A percentile compares a stretch with the other conserved stretches of the same genome.
These are phyloP conservation scores for Halesus radiatus DNA, from an alignment of 1,140 invertebrate genomes.

Conservation along the genomic window DNA sequence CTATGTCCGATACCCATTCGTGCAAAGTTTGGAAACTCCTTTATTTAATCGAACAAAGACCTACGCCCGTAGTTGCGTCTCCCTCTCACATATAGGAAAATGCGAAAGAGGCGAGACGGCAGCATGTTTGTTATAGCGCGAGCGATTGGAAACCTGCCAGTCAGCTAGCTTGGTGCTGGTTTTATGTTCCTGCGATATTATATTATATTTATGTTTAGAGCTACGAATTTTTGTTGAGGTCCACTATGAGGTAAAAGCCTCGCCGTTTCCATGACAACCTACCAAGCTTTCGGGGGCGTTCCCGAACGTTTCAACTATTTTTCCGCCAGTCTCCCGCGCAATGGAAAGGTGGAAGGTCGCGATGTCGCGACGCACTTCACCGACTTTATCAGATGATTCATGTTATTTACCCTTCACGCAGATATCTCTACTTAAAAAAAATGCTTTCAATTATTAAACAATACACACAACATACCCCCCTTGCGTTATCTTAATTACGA, in stretches of 20 bases:
- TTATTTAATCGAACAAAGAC: conserved; percentile 32
- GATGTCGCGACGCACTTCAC: background rate
- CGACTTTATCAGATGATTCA: background rate
- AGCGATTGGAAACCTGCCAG: conserved; percentile 57
- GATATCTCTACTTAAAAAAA: background rate
- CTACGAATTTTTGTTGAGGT: conserved; percentile 50
- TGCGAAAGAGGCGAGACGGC: conserved; percentile 32
- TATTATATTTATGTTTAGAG: conserved; percentile 29
- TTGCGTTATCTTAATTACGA: too few species aligned
- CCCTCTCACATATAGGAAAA: conserved; percentile 16
- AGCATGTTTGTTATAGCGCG: conserved; percentile 23
- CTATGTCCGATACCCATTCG: background rate
- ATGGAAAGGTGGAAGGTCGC: conserved; percentile 31
- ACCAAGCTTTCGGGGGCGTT: conserved; percentile 51
- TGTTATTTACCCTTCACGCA: background rate
- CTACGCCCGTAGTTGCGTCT: conserved; percentile 13
- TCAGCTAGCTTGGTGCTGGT: conserved; percentile 53
- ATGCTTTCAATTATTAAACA: too few species aligned
- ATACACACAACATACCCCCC: too few species aligned
- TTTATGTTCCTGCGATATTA: conserved; percentile 52
- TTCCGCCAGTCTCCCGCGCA: conserved; percentile 31
- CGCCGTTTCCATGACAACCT: conserved; percentile 45
- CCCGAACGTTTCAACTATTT: conserved; percentile 43
- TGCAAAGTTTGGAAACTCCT: conserved; percentile 39
- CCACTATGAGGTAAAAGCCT: conserved; percentile 47